phyloP scores from a whole-genome alignment of 2,797 vertebrate genomes.

The Chromis chromis region DNA sequence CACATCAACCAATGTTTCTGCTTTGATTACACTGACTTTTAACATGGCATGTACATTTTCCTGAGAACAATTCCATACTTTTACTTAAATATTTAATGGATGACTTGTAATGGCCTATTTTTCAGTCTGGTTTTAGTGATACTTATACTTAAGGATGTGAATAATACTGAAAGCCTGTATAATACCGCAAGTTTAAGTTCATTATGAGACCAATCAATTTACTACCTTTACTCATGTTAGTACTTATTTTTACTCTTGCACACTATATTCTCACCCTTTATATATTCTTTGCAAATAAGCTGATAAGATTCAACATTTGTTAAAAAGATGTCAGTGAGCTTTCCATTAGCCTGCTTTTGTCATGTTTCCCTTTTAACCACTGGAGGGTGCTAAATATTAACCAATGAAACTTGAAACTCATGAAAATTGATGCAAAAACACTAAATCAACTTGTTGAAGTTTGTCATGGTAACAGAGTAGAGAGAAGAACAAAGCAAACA shows the following conservation, averaged over 20 bases:
- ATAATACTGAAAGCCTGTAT: too few relatives aligned
- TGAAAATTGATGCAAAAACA: background rate
- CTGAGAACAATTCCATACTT: too few relatives aligned
- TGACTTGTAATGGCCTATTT: too few relatives aligned
- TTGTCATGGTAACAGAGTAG: background rate
- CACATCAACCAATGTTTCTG: too few relatives aligned
- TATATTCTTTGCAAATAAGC: background rate
- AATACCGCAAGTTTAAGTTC: too few relatives aligned
- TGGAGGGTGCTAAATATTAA: constrained; percentile 59
- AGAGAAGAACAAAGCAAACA: background rate
- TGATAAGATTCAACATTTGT: background rate
- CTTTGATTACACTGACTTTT: too few relatives aligned
- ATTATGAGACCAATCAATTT: too few relatives aligned
- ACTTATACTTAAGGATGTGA: background rate
- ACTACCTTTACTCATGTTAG: too few relatives aligned
- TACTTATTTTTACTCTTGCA: too few relatives aligned
- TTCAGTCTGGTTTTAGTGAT: background rate
- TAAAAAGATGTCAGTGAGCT: background rate
- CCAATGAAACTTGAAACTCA: background rate
- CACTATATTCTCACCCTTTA: background rate
- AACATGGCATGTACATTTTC: too few relatives aligned
- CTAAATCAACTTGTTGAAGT: background rate
- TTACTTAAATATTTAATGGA: background rate
- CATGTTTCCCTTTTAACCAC: constrained; percentile 49
- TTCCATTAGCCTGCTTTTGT: background rate